Base-by-base conservation (phyloP, 2,797 vertebrate genomes). In the Glyptemys insculpta region DNA sequence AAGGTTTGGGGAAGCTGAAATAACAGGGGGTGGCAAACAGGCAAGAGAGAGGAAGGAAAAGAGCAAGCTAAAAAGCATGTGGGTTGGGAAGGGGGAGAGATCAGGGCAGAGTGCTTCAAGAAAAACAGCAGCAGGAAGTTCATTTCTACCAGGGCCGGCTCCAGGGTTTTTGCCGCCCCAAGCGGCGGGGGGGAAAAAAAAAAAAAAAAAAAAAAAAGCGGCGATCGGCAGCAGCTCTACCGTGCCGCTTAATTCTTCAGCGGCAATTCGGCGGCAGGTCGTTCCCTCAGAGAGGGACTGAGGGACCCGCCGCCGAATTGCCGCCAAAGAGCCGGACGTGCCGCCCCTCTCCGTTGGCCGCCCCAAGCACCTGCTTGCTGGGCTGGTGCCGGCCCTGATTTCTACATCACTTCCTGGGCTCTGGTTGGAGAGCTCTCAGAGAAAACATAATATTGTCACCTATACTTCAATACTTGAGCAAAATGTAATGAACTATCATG, bases 401-500 rank as follows among this genome's bases (percentile, higher is more conserved):
- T 78, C 83, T 23, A 49, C 41, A n/a, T 88, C 56, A 81, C 49
- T n/a, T 12, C 12, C 3, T 16, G 5, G 14, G 49, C 12, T 4
- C n/a, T 86, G 21, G 6, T 47, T 74, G 68, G 41, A 44, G 23
- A 41, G 9, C 18, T 29, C 53, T 79, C 21, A 87, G 21, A 82
- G 27, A 79, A 79, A 81, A 91, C 5, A 18, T 31, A 7, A 86
- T 12, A n/a, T 65, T 44, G 80, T 27, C 84, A 81, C 16, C 41
- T 29, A 8, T 11, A 52, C 5, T 12, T 19, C 15, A 79, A 83
- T 54, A 27, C 12, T 19, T 23, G 57, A 6, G 37, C 12, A 8
- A 0, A 1, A 49, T 8, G n/a, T 74, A 68, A 41, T 0, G 3
- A 25, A 8, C 50, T 76, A 16, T 47, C 44, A 27, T 5, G 25